Evolutionary conservation across 2,888 invertebrate genomes (phyloP).

Genomic region (Smittia sp.): DNA sequence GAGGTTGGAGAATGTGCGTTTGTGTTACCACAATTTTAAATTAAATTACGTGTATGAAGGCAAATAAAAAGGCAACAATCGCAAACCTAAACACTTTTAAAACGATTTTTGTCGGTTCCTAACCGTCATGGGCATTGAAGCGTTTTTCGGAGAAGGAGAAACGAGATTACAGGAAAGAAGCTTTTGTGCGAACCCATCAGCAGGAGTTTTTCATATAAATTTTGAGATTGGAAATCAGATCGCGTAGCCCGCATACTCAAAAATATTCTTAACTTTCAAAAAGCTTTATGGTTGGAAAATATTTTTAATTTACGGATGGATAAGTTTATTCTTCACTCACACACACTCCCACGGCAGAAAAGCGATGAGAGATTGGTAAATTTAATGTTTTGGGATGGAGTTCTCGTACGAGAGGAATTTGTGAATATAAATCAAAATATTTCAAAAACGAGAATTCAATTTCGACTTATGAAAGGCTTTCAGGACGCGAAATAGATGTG

Average conservation of each 20-base stretch:
- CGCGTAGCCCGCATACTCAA: too few relatives aligned
- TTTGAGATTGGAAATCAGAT: too few relatives aligned
- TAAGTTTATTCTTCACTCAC: background rate
- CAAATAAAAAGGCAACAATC: background rate
- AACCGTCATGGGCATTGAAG: background rate
- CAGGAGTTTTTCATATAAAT: too few relatives aligned
- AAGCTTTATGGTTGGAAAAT: constrained; percentile 2
- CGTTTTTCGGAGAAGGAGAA: background rate
- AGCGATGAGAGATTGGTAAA: constrained; percentile 1
- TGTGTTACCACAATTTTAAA: constrained; percentile 14
- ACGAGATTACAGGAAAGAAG: background rate
- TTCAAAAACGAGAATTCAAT: constrained; percentile 24
- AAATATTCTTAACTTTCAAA: too few relatives aligned
- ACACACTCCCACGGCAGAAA: background rate
- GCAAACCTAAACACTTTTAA: constrained; percentile 8
- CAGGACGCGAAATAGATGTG: constrained; percentile 31
- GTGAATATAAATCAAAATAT: constrained; percentile 22
- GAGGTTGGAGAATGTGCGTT: background rate
- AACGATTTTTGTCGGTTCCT: background rate
- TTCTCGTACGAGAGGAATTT: background rate
- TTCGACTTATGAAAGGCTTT: constrained; percentile 41
- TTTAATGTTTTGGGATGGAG: constrained; percentile 2
- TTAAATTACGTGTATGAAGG: constrained; percentile 7
- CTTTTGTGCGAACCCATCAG: too few relatives aligned
- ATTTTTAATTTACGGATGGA: constrained; percentile 14